These are phyloP conservation scores for Aphelenchoides bicaudatus DNA, from an alignment of 2,888 invertebrate species.

Conservation along the genomic window DNA sequence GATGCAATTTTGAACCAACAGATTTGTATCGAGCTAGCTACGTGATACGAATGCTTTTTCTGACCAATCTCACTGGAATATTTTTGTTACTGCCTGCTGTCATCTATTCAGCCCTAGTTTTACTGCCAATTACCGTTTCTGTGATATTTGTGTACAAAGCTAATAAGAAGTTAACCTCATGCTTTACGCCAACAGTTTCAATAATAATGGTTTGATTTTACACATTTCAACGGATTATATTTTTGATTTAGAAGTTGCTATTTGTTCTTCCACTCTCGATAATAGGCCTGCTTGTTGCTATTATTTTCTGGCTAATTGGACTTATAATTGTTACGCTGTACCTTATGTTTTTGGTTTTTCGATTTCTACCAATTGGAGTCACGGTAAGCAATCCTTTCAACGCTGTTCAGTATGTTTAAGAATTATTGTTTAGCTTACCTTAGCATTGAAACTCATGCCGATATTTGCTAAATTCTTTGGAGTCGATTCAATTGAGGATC, in stretches of 20 bases:
- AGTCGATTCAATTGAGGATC: background rate
- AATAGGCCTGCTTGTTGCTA: background rate
- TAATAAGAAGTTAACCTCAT: too few species aligned
- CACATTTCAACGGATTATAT: too few species aligned
- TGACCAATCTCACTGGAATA: background rate
- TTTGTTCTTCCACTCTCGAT: background rate
- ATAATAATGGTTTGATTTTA: too few species aligned
- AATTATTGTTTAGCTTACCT: background rate
- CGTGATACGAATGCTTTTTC: conserved; percentile 12
- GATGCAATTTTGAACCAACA: background rate
- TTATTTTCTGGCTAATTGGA: background rate
- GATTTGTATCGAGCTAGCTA: conserved; percentile 12
- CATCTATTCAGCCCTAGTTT: conserved; percentile 1
- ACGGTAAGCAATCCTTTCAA: background rate
- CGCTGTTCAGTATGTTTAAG: background rate
- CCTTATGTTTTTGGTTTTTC: background rate
- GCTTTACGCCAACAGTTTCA: too few species aligned
- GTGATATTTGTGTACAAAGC: too few species aligned
- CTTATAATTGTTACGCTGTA: background rate
- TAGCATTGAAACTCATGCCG: background rate
- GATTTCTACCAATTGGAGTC: background rate
- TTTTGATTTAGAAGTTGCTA: too few species aligned
- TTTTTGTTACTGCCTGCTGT: conserved; percentile 2
- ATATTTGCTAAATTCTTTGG: background rate
- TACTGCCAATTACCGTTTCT: background rate